phyloP scores from a whole-genome alignment of 2,797 vertebrate species.

The Eleutherodactylus coqui region DNA sequence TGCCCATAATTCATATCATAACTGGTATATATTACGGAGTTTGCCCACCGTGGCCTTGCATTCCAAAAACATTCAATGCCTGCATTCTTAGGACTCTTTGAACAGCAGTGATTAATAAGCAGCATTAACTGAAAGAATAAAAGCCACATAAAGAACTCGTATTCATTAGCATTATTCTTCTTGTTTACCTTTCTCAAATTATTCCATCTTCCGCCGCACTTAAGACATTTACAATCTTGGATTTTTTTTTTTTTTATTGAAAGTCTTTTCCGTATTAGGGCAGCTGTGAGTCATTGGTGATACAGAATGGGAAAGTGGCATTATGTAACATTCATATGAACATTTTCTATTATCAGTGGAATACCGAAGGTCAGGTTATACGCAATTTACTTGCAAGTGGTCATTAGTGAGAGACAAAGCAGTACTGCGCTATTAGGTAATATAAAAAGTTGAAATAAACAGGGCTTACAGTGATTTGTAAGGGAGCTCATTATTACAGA shows the following conservation, averaged over 20 bases:
- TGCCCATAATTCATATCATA: slow-evolving; percentile 25
- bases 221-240: slow-evolving; percentile 23
- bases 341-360: slow-evolving; percentile 12
- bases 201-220: slow-evolving; percentile 4
- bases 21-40: slow-evolving; percentile 9
- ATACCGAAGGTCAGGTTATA: slow-evolving; percentile 30
- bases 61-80: not conserved
- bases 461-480: slow-evolving; percentile 16
- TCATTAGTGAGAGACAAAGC: slow-evolving; percentile 32
- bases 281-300: slow-evolving; percentile 1
- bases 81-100: not conserved
- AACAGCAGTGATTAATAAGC: slow-evolving; percentile 22
- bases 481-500: slow-evolving; percentile 16
- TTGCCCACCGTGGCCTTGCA: slow-evolving; percentile 12
- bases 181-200: slow-evolving; percentile 7
- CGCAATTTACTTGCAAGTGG: slow-evolving; percentile 14
- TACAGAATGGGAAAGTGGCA: not conserved
- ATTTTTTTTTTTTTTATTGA: slow-evolving; percentile 14
- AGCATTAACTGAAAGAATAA: slow-evolving; percentile 30
- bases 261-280: not conserved
- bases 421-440: not conserved
- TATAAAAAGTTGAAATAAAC: not conserved
- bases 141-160: not conserved
- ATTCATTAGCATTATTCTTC: slow-evolving; percentile 5
- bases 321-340: slow-evolving; percentile 23